These are phyloP conservation scores for Caenorhabditis sinica DNA, from an alignment of 2,888 invertebrate species.

Conservation along the genomic window DNA sequence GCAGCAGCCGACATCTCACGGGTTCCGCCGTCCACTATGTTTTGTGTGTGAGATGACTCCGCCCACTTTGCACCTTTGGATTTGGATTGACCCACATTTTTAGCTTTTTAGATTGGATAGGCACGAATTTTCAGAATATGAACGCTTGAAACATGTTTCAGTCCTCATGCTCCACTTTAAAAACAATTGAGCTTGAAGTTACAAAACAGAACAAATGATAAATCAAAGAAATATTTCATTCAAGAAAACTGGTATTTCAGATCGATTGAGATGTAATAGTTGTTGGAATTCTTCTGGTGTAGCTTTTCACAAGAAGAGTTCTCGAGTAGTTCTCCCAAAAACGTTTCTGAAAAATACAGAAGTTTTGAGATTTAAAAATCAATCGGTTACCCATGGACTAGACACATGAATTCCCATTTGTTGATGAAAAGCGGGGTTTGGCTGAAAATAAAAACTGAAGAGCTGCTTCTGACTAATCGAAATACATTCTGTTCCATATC, in stretches of 20 bases:
- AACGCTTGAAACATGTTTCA: too few relatives aligned
- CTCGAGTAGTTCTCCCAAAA: constrained; percentile 21
- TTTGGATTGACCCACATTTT: too few relatives aligned
- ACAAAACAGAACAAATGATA: neutral
- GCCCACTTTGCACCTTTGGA: too few relatives aligned
- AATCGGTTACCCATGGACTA: constrained; percentile 1
- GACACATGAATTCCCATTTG: neutral
- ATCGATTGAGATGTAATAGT: neutral
- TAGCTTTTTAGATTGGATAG: too few relatives aligned
- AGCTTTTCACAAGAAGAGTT: constrained; percentile 21
- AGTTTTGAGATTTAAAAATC: neutral
- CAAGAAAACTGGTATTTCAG: constrained; percentile 46
- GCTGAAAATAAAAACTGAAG: constrained; percentile 10
- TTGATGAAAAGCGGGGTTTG: neutral
- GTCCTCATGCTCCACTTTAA: too few relatives aligned
- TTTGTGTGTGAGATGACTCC: too few relatives aligned
- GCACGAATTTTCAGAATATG: too few relatives aligned
- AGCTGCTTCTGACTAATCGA: neutral
- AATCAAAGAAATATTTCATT: neutral
- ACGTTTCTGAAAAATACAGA: constrained; percentile 17
- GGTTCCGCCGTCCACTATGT: constrained; percentile 41
- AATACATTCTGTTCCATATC: constrained; percentile 29
- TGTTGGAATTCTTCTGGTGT: constrained; percentile 3
- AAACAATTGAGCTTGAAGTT: too few relatives aligned
- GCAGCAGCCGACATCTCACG: constrained; percentile 39